These are phyloP conservation scores for Limanda limanda DNA, from an alignment of 2,113 vertebrate genomes.

Conservation along the genomic window DNA sequence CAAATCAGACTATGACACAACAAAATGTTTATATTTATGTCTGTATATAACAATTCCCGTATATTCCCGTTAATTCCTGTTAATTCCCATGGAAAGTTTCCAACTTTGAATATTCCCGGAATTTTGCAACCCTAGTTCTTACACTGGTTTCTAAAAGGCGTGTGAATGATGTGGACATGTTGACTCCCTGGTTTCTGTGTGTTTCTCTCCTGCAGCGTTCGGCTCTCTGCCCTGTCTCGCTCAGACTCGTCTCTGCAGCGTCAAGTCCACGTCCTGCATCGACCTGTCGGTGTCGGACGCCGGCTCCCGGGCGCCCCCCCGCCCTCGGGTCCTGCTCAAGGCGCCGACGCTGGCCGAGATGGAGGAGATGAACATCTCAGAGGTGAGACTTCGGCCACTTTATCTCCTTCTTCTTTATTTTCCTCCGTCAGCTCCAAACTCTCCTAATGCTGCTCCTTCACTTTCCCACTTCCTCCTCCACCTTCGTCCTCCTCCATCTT, in stretches of 20 bases:
- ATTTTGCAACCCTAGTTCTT: too few relatives aligned
- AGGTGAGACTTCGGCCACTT: conserved; percentile 76
- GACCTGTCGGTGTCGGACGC: conserved; percentile 83
- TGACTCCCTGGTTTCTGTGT: not conserved
- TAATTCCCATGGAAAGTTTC: too few relatives aligned
- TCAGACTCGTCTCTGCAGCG: conserved; percentile 80
- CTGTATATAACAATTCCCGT: too few relatives aligned
- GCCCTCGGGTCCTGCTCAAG: conserved; percentile 91
- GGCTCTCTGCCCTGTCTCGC: conserved; percentile 94
- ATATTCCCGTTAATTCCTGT: too few relatives aligned
- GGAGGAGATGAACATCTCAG: conserved; percentile 95
- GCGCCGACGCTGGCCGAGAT: conserved; percentile 95
- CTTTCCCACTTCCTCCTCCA: too few relatives aligned
- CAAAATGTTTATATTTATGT: too few relatives aligned
- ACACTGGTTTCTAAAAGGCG: too few relatives aligned
- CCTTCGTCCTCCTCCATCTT: too few relatives aligned
- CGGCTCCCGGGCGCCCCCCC: conserved; percentile 28
- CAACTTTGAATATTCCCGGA: too few relatives aligned
- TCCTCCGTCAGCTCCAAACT: not conserved
- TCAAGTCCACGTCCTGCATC: conserved; percentile 91
- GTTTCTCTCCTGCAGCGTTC: conserved; percentile 74
- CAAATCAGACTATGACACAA: too few relatives aligned
- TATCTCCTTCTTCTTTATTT: not conserved
- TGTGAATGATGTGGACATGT: too few relatives aligned
- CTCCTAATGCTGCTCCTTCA: too few relatives aligned